Conservation (phyloP, 2,113 vertebrate genomes). For the Cacatua alba region DNA sequence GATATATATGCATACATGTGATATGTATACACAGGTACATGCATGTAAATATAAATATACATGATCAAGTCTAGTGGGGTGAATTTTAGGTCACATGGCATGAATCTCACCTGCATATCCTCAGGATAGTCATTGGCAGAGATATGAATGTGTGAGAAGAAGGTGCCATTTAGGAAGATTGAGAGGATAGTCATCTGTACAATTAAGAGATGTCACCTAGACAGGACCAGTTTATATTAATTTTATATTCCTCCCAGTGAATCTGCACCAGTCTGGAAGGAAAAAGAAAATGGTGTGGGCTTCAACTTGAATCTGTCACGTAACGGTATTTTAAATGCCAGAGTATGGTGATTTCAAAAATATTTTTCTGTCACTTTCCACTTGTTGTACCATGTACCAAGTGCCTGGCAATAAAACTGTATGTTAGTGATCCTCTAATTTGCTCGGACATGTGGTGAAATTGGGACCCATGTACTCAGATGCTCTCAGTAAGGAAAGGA, state of each 20-base stretch:
- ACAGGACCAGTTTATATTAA: not conserved
- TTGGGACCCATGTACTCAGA: not conserved
- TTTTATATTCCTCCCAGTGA: not conserved
- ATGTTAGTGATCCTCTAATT: not conserved
- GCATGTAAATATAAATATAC: not conserved
- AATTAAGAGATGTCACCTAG: not conserved
- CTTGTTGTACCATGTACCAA: not conserved
- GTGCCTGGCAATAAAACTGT: not conserved
- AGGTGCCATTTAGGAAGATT: not conserved
- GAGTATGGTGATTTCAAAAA: not conserved
- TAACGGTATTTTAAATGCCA: not conserved
- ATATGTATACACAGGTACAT: not conserved
- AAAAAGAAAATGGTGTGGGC: not conserved
- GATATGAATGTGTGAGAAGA: not conserved
- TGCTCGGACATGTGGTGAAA: not conserved
- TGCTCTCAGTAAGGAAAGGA: not conserved
- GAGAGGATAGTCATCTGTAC: not conserved
- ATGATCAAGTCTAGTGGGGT: not conserved
- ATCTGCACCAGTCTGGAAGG: not conserved
- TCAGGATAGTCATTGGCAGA: not conserved
- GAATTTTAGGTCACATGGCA: not conserved
- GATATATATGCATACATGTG: too few species aligned
- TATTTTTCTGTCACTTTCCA: not conserved
- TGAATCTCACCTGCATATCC: not conserved
- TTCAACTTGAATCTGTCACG: not conserved